Base-by-base conservation (phyloP, 35 echinoderm and acorn worm species). In the Apostichopus japonicus region DNA sequence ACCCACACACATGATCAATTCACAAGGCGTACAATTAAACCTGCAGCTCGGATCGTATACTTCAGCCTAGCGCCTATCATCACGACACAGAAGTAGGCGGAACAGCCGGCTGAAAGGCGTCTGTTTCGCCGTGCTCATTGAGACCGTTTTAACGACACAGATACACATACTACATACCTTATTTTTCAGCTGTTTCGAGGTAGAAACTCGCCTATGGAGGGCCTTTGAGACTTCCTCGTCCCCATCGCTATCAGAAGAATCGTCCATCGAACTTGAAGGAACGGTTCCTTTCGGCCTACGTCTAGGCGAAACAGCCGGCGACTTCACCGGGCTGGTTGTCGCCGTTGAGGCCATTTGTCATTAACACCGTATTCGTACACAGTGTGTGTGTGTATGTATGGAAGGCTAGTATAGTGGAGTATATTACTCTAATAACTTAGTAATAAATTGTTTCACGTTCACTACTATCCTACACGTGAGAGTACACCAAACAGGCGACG, bases 141-240 rank as follows among this genome's bases (percentile, higher is more conserved):
- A 54, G 0, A 33, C 33, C 6, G 13, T 23, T 57, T 72, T 89
- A 19, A 54, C 54, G 24, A 53, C 54, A 21, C 13, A 58, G 53
- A 78, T 61, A 59, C 10, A 93, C 63, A 6, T 23, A 56, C 0
- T 1, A 44, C 80, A 53, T 92, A 98, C 96, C 94, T 98, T 98
- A 90, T 98, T 93, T 94, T 95, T 98, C 62, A 98, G 91, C 78
- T 98, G 96, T 76, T 98, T 98, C 21, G 96, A 98, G 13, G 96
- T 98, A 14, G 96, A 98, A 84, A 98, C 96, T 79, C 96, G 96
- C 15, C 96, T 75, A 80, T 98, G 96, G 84, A 98, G 95, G n/a
- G 96, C 94, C 44, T 98, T 98, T 24, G 91, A 93, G 16, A 93
- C 92, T 14, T 90, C 87, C 86, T 94, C 96, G 77, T 95, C 94